Base-by-base conservation (phyloP, 1,140 invertebrate genomes). In the Drosophila baimaii region DNA sequence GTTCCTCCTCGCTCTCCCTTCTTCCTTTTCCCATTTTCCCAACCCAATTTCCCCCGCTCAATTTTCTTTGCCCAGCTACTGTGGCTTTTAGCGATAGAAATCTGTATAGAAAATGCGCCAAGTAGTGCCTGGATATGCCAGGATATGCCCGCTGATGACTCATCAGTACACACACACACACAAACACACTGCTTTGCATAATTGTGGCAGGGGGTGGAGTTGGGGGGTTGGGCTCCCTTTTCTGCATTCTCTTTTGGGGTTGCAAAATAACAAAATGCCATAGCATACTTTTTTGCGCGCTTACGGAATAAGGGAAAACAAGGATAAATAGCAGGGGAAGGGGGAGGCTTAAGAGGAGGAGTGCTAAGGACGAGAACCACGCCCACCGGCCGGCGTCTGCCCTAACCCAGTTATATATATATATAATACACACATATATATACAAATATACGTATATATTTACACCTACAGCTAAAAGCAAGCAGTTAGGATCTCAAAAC, bases 211-310 rank as follows among this genome's bases (percentile, higher is more conserved):
- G 35, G 4, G 13, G n/a, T 27, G 31, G 10, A 5, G 13, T n/a
- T 27, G 8, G 37, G 46, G 21, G n/a, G 51, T 39, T 21, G 46
- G 15, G 44, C 44, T 46, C 54, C 35, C 35, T 41, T 52, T 59
- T 47, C 33, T 61, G 41, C 56, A 55, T 44, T 59, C 31, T 25
- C 39, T 37, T 69, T 68, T 58, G 61, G 78, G 82, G 82, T 86
- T 85, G 82, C 64, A 81, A 85, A 83, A 51, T 39, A 64, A 70
- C 82, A 76, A 81, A 86, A 86, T 86, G 62, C 82, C 82, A 41
- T 88, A 86, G 82, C 82, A 86, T 86, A 82, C 83, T 86, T 86
- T 86, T 88, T 65, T 56, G 78, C 78, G 78, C 75, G 73, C 46
- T 58, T 25, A 9, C 33, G 13, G 59, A 41, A 23, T 27, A 37